Percentiles rank a stretch among this genome's conserved stretches.
These are phyloP conservation scores for Ceraclea dissimilis DNA, from an alignment of 2,888 invertebrate species.

Conservation along the genomic window DNA sequence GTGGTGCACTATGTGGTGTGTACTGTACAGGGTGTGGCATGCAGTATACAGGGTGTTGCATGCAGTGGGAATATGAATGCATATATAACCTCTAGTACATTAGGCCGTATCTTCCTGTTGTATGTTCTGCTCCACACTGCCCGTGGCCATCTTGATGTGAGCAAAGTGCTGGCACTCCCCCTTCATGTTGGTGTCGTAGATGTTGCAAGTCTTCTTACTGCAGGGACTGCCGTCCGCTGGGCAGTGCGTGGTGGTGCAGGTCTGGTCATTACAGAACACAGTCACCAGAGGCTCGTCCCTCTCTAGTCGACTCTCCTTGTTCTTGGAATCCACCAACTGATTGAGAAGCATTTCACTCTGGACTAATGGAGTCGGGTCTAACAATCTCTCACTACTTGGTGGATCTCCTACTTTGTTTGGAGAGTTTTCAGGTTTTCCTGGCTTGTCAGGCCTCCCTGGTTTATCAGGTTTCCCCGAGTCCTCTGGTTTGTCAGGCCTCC, in stretches of 20 bases:
- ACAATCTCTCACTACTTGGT: background rate
- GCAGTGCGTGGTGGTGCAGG: constrained; percentile 42
- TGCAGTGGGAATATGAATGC: background rate
- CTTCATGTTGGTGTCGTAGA: constrained; percentile 42
- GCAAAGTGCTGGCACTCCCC: constrained; percentile 35
- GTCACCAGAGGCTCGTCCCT: constrained; percentile 36
- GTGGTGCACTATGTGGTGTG: no score
- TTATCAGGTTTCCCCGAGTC: constrained; percentile 1
- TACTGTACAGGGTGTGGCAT: no score
- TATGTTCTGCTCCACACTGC: background rate
- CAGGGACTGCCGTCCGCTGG: constrained; percentile 37
- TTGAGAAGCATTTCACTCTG: constrained; percentile 14
- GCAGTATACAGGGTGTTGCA: background rate
- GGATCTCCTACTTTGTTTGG: background rate
- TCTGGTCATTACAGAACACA: constrained; percentile 45
- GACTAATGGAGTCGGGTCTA: background rate
- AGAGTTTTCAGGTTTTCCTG: background rate
- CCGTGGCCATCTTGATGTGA: constrained; percentile 17
- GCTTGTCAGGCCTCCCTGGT: background rate
- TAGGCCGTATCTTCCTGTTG: background rate
- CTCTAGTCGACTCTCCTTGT: constrained; percentile 13
- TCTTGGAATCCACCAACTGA: background rate
- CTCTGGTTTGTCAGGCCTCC: background rate
- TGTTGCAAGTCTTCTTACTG: constrained; percentile 39
- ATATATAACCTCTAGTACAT: background rate